Conservation (phyloP, 2,797 vertebrate species). For the Sparus aurata region DNA sequence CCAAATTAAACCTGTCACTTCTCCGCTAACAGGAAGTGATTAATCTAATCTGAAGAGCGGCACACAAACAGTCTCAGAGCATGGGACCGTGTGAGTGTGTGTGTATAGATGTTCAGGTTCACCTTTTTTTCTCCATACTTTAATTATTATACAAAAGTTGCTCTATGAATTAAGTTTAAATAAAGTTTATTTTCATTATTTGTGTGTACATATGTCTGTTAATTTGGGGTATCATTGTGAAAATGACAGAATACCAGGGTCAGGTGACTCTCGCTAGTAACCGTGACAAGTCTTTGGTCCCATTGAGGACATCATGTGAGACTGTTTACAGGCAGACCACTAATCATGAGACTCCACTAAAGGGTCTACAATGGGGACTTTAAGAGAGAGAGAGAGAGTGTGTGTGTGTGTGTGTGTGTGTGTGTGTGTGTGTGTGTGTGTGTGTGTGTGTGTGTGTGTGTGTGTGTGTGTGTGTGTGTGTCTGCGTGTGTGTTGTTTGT, state of each 20-base stretch:
- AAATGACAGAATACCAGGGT: constrained; percentile 44
- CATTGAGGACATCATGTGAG: constrained; percentile 72
- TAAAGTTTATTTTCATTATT: not conserved
- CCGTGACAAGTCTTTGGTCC: constrained; percentile 26
- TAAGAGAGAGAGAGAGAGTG: constrained; percentile 28
- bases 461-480: too few species aligned
- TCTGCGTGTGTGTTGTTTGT: not conserved
- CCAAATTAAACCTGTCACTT: constrained; percentile 11
- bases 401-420: constrained; percentile 27
- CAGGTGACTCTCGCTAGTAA: constrained; percentile 53
- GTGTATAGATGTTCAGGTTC: not conserved
- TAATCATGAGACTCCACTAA: constrained; percentile 71
- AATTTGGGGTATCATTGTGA: not conserved
- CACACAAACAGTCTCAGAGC: constrained; percentile 3
- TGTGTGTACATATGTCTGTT: not conserved
- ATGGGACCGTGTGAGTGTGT: constrained; percentile 22
- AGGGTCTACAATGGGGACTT: constrained; percentile 43
- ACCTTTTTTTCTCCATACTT: not conserved
- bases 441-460: constrained; percentile 7
- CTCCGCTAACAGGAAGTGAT: constrained; percentile 33
- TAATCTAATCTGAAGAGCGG: constrained; percentile 16
- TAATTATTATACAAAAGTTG: not conserved
- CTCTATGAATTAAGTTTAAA: not conserved
- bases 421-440: constrained; percentile 15
- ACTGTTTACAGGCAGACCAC: constrained; percentile 45